These are phyloP conservation scores for Shargacucullia verbasci DNA, from an alignment of 2,888 invertebrate genomes.

Conservation along the genomic window DNA sequence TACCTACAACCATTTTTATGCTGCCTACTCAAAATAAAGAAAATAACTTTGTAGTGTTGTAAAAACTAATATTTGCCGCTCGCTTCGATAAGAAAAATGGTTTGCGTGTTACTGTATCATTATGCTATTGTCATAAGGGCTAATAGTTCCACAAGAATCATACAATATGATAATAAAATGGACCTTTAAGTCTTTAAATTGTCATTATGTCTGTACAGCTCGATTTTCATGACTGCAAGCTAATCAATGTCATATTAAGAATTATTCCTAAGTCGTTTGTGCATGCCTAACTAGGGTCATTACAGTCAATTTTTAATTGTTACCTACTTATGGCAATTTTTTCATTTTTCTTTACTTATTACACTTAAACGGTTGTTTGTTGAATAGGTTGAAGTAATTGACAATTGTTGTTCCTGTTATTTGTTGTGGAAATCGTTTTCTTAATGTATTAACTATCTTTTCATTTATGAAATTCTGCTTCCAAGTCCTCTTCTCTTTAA, in stretches of 20 bases:
- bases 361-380: conserved; percentile 63
- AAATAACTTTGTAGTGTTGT: conserved; percentile 41
- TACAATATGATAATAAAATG: conserved; percentile 88
- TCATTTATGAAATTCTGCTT: not conserved
- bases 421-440: conserved; percentile 17
- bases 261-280: conserved; percentile 86
- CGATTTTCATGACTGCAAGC: conserved; percentile 75
- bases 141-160: conserved; percentile 88
- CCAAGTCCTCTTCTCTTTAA: too few relatives aligned
- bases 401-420: conserved; percentile 20
- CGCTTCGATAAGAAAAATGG: conserved; percentile 77
- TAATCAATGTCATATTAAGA: conserved; percentile 88
- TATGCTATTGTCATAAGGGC: conserved; percentile 87
- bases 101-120: conserved; percentile 83
- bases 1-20: conserved; percentile 20
- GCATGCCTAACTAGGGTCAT: conserved; percentile 81
- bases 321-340: conserved; percentile 78
- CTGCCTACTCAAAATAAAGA: conserved; percentile 21
- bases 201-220: conserved; percentile 81
- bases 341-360: conserved; percentile 62
- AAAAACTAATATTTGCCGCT: conserved; percentile 60
- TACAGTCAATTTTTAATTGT: conserved; percentile 85
- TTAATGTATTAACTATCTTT: conserved; percentile 1
- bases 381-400: conserved; percentile 47
- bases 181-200: conserved; percentile 89